These are phyloP conservation scores for Zophobas morio DNA, from an alignment of 1,140 invertebrate genomes.

Conservation along the genomic window DNA sequence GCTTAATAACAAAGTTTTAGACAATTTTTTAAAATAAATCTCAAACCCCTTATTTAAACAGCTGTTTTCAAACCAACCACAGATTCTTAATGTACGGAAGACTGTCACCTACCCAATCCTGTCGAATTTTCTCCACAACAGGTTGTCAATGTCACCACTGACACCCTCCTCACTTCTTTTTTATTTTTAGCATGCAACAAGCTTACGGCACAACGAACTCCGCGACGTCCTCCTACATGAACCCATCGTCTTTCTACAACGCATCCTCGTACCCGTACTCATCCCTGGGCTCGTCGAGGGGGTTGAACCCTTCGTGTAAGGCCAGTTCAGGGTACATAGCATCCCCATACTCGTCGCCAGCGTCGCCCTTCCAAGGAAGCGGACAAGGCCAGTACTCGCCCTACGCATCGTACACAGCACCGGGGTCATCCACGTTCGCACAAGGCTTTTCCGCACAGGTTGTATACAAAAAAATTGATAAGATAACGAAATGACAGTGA, in stretches of 20 bases:
- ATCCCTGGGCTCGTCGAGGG: slow-evolving; percentile 66
- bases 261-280: slow-evolving; percentile 65
- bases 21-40: too few relatives aligned
- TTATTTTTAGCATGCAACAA: slow-evolving; percentile 66
- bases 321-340: slow-evolving; percentile 65
- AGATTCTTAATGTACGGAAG: too few relatives aligned
- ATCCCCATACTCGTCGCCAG: slow-evolving; percentile 68
- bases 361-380: slow-evolving; percentile 69
- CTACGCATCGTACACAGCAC: slow-evolving; percentile 74
- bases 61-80: too few relatives aligned
- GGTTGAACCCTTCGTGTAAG: slow-evolving; percentile 66
- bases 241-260: slow-evolving; percentile 64
- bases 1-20: too few relatives aligned
- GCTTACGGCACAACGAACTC: slow-evolving; percentile 64
- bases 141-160: background rate
- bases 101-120: too few relatives aligned
- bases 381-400: slow-evolving; percentile 72
- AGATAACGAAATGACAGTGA: slow-evolving; percentile 9
- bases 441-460: slow-evolving; percentile 80
- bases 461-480: slow-evolving; percentile 12
- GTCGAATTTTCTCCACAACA: background rate
- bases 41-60: too few relatives aligned
- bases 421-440: slow-evolving; percentile 70
- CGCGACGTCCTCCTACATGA: slow-evolving; percentile 62
- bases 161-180: background rate